Percentiles rank a stretch among this genome's conserved stretches.
Evolutionary conservation across 2,888 invertebrate species (phyloP).

Genomic region (Fragum whitleyi): DNA sequence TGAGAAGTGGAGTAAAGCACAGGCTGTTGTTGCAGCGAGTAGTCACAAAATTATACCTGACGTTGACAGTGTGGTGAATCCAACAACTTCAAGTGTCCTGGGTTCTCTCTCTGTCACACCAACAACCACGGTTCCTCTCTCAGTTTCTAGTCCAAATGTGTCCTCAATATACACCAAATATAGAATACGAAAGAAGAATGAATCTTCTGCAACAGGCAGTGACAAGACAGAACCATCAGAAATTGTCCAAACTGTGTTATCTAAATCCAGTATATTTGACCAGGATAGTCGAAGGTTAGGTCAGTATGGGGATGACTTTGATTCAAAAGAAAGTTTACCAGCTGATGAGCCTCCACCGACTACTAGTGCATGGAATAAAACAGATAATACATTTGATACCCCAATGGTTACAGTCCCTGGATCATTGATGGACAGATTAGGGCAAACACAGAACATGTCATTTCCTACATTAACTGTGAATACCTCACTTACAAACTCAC

Average conservation of each 20-base stretch:
- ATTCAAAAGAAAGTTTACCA: constrained; percentile 85
- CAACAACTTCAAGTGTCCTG: constrained; percentile 49
- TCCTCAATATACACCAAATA: constrained; percentile 81
- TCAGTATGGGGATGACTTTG: constrained; percentile 91
- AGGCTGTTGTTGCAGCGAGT: constrained; percentile 59
- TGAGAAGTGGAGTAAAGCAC: constrained; percentile 90
- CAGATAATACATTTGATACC: constrained; percentile 63
- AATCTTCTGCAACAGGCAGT: constrained; percentile 58
- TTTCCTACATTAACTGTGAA: constrained; percentile 70
- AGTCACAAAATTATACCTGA: constrained; percentile 63
- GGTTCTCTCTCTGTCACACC: constrained; percentile 43
- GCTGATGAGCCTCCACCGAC: constrained; percentile 42
- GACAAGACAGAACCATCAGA: constrained; percentile 94
- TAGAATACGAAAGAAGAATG: constrained; percentile 82
- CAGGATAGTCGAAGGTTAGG: constrained; percentile 97
- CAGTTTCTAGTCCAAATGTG: constrained; percentile 58
- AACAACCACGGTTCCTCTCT: constrained; percentile 56
- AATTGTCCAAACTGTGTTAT: constrained; percentile 95
- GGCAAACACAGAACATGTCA: constrained; percentile 67
- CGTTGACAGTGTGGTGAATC: constrained; percentile 58
- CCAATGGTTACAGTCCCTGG: constrained; percentile 71
- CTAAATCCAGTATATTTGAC: constrained; percentile 96
- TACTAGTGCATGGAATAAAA: constrained; percentile 68
- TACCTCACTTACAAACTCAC: constrained; percentile 58
- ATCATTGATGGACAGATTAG: constrained; percentile 68